Percentiles rank a stretch among this genome's conserved stretches.
Conservation (phyloP, 2,797 vertebrate species). For the Octomys mimax region DNA sequence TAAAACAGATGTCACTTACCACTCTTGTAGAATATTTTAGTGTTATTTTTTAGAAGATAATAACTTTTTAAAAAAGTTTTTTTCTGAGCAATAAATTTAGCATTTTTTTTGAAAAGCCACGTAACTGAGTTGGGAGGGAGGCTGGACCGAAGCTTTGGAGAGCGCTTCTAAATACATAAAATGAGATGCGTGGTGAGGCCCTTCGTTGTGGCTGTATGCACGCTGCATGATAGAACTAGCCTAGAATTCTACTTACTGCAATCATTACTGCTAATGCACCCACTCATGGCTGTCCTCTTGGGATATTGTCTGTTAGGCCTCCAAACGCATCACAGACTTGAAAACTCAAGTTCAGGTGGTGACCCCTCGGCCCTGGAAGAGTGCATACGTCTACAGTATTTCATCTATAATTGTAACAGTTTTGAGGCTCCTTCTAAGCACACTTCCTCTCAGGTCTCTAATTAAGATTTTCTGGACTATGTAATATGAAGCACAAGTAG, state of each 20-base stretch:
- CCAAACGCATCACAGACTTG: not conserved
- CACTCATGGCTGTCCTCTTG: not conserved
- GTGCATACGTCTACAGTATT: not conserved
- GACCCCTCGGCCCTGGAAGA: not conserved
- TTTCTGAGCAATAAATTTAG: slow-evolving; percentile 7
- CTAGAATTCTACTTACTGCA: not conserved
- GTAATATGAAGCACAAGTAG: not conserved
- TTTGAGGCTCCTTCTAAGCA: not conserved
- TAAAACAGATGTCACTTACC: slow-evolving; percentile 46
- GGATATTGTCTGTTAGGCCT: not conserved
- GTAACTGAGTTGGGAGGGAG: slow-evolving; percentile 15
- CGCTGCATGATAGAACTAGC: not conserved
- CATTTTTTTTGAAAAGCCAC: slow-evolving; percentile 45
- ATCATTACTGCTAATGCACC: not conserved
- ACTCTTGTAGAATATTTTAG: slow-evolving; percentile 24
- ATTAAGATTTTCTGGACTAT: not conserved
- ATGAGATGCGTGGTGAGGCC: not conserved
- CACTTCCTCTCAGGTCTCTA: not conserved
- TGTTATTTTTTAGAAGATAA: slow-evolving; percentile 14
- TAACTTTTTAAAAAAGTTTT: not conserved
- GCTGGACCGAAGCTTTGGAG: not conserved
- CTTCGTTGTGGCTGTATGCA: not conserved
- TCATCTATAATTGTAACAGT: not conserved
- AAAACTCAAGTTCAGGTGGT: not conserved
- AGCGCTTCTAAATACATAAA: not conserved